These are phyloP conservation scores for Pipistrellus pipistrellus DNA, from an alignment of 2,797 vertebrate species.

Conservation along the genomic window DNA sequence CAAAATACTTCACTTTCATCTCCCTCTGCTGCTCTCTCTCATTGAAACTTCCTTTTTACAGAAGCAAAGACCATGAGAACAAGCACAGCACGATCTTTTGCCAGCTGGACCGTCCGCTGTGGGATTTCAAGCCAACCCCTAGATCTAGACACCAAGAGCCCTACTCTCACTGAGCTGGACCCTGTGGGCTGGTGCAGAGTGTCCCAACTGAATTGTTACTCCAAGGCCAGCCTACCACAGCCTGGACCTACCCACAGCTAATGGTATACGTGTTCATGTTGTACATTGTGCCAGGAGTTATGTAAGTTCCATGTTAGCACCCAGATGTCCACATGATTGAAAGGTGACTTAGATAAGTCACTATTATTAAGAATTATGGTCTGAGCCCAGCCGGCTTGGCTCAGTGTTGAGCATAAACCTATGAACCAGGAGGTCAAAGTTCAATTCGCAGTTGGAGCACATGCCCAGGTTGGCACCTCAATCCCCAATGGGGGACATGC, in stretches of 20 bases:
- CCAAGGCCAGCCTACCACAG: not conserved
- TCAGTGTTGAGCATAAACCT: not conserved
- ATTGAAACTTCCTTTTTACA: not conserved
- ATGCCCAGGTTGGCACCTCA: not conserved
- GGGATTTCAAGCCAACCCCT: not conserved
- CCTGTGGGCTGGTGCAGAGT: not conserved
- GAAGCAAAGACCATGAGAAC: not conserved
- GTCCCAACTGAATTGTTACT: rapidly evolving
- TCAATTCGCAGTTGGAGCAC: not conserved
- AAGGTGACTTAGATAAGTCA: not conserved
- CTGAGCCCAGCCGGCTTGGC: not conserved
- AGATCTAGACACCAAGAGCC: not conserved
- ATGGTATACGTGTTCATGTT: rapidly evolving
- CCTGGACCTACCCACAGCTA: not conserved
- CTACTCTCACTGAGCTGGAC: not conserved
- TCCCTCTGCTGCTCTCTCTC: not conserved
- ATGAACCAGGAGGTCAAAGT: not conserved
- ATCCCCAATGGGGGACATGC: not conserved
- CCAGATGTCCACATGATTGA: not conserved
- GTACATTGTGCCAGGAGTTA: rapidly evolving
- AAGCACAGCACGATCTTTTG: not conserved
- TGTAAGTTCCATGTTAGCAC: not conserved
- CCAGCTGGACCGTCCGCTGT: not conserved
- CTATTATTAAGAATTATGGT: not conserved
- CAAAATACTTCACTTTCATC: not conserved